Percentiles rank a stretch among this genome's conserved stretches.
Conservation (phyloP, 2,888 invertebrate species). For the Falcaria lacertinaria region DNA sequence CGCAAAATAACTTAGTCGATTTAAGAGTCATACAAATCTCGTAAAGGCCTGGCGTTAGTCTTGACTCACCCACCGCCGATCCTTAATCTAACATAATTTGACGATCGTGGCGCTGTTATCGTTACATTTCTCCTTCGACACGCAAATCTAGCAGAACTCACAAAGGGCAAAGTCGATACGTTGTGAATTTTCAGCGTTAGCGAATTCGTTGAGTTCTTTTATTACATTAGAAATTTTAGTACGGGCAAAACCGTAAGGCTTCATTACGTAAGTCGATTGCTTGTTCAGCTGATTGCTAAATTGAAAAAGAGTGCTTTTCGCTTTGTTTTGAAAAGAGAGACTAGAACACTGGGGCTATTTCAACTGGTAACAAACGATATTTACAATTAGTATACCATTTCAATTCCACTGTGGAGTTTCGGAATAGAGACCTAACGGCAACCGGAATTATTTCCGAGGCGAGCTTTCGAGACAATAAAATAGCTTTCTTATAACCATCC, state of each 20-base stretch:
- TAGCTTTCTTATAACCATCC: slow-evolving; percentile 55
- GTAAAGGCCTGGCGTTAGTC: slow-evolving; percentile 59
- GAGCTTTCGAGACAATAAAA: slow-evolving; percentile 55
- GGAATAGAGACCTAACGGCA: slow-evolving; percentile 47
- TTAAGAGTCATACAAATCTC: slow-evolving; percentile 64
- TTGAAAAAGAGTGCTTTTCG: slow-evolving; percentile 54
- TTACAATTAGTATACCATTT: slow-evolving; percentile 46
- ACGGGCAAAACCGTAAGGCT: slow-evolving; percentile 48
- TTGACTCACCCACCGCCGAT: slow-evolving; percentile 46
- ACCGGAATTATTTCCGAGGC: slow-evolving; percentile 52
- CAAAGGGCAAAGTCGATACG: slow-evolving; percentile 53
- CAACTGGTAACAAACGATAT: slow-evolving; percentile 27
- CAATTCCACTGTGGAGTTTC: slow-evolving; percentile 47
- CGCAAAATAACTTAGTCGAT: slow-evolving; percentile 57
- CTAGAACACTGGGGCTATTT: slow-evolving; percentile 19
- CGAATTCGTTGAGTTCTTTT: slow-evolving; percentile 46
- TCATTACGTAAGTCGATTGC: slow-evolving; percentile 64
- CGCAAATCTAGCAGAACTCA: slow-evolving; percentile 57
- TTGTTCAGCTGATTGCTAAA: slow-evolving; percentile 66
- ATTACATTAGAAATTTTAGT: slow-evolving; percentile 38
- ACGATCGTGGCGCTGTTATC: slow-evolving; percentile 59
- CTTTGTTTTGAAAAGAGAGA: slow-evolving; percentile 34
- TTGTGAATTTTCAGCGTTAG: slow-evolving; percentile 45
- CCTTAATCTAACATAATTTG: slow-evolving; percentile 57
- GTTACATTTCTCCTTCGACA: slow-evolving; percentile 62